Evolutionary conservation across 2,888 invertebrate species (phyloP), one percentile per base, ranked within the genome.

Genomic region (Caenorhabditis sp.): DNA sequence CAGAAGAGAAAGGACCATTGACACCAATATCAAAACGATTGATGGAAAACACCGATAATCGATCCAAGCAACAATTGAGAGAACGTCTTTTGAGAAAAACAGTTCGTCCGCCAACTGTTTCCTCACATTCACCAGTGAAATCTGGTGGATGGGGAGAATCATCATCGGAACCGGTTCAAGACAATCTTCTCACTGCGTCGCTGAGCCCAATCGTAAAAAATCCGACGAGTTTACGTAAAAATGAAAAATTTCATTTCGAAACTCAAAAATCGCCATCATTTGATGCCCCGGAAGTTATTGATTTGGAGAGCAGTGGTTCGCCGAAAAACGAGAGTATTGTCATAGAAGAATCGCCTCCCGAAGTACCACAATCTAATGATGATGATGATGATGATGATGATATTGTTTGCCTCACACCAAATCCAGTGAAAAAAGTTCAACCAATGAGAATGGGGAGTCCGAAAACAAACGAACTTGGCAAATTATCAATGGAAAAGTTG

Each of bases 51-150:
- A 51, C 21, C 12, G 81, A 79, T 55, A 0, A 19, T 4, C 66
- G 54, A 14, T 75, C 79, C 12, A 76, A 78, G 43, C 81, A 81
- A 55, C 68, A 76, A 21, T 63, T 81, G 17, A 51, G 81, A 21
- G 81, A 81, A 62, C 66, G 81, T 3, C 60, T 81, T 14, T 62
- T 81, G 26, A 68, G 78, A 58, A 81, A 80, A 58, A 61, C 59
- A 1, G 12, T 75, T 17, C 62, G 51, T 24, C 49, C n/a, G 1
- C 23, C 51, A 31, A 19, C 12, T 21, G 17, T n/a, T n/a, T n/a
- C n/a, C n/a, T n/a, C n/a, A n/a, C n/a, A 24, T 23, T 51, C 26
- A 17, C 43, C 43, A 5, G 43, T 43, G 10, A 58, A 59, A 23
- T 8, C 43, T 49, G 37, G 59, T 21, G 69, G 73, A 43, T 69